phyloP scores from a whole-genome alignment of 2,888 invertebrate genomes.

The Drosophila pseudotakahashii region DNA sequence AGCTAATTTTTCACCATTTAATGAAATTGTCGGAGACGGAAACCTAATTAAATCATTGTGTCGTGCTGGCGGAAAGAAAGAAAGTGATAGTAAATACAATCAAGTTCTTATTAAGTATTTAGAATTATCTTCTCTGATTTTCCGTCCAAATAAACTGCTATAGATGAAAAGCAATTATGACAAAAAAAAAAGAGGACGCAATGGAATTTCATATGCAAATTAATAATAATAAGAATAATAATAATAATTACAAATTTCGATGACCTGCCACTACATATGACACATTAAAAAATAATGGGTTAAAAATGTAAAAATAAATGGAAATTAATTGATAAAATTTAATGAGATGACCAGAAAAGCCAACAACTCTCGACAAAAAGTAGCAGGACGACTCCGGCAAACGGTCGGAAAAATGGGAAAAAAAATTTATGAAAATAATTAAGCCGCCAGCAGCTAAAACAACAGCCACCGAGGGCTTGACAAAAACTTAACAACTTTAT shows the following conservation, averaged over 20 bases:
- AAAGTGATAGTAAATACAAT: too few relatives aligned
- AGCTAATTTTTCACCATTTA: neutral
- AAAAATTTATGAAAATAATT: conserved; percentile 65
- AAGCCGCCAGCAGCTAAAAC: conserved; percentile 54
- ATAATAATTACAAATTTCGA: conserved; percentile 22
- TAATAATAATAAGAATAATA: too few relatives aligned
- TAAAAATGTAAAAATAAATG: conserved; percentile 7
- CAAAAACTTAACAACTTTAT: conserved; percentile 70
- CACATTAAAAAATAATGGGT: conserved; percentile 8
- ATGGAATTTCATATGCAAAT: conserved; percentile 30
- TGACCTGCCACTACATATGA: conserved; percentile 10
- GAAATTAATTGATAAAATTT: conserved; percentile 65
- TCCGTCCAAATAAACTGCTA: neutral
- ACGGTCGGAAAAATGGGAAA: conserved; percentile 17
- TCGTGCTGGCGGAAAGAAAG: too few relatives aligned
- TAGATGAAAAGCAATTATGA: neutral
- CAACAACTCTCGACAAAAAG: conserved; percentile 39
- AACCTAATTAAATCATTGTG: neutral
- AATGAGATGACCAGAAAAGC: conserved; percentile 47
- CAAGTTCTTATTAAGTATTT: too few relatives aligned
- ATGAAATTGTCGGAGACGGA: neutral
- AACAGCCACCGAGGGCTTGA: conserved; percentile 26
- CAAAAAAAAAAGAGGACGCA: neutral
- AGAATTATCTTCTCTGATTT: too few relatives aligned
- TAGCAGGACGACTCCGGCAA: conserved; percentile 16